phyloP scores from a whole-genome alignment of 2,113 vertebrate species.

The Otocyon megalotis region DNA sequence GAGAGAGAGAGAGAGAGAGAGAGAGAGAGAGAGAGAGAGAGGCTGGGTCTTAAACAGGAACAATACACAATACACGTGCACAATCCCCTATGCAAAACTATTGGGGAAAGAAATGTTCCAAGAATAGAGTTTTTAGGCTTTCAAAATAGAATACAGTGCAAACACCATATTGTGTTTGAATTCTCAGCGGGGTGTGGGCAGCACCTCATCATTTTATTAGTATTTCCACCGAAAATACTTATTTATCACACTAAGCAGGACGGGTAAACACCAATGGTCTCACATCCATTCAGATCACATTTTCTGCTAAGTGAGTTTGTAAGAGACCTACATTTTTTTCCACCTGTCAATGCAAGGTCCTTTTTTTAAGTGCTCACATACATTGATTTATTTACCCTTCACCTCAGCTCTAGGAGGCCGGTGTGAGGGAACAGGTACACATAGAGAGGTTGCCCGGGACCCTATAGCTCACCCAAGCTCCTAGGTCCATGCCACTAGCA shows the following conservation, averaged over 20 bases:
- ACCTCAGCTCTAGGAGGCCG: too few relatives aligned
- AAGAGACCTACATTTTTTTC: not conserved
- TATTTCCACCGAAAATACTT: not conserved
- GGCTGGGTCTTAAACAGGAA: not conserved
- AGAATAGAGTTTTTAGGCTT: not conserved
- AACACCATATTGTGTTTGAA: too few relatives aligned
- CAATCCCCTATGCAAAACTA: not conserved
- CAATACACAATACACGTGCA: not conserved
- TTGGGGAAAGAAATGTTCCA: not conserved
- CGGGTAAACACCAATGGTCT: not conserved
- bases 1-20: not conserved
- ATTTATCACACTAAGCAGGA: not conserved
- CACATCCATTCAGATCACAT: not conserved
- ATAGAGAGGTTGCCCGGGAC: fast-evolving
- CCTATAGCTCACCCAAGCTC: too few relatives aligned
- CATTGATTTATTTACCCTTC: not conserved
- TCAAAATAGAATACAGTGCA: not conserved
- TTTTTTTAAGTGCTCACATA: not conserved
- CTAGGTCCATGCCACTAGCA: too few relatives aligned
- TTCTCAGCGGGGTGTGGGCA: not conserved
- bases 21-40: not conserved
- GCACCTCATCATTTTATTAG: not conserved
- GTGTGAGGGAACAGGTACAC: not conserved
- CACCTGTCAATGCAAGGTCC: not conserved
- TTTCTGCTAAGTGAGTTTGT: not conserved